Evolutionary conservation across 2,797 vertebrate genomes (phyloP), one percentile per base, ranked within the genome.

Genomic region (Echiichthys vipera): DNA sequence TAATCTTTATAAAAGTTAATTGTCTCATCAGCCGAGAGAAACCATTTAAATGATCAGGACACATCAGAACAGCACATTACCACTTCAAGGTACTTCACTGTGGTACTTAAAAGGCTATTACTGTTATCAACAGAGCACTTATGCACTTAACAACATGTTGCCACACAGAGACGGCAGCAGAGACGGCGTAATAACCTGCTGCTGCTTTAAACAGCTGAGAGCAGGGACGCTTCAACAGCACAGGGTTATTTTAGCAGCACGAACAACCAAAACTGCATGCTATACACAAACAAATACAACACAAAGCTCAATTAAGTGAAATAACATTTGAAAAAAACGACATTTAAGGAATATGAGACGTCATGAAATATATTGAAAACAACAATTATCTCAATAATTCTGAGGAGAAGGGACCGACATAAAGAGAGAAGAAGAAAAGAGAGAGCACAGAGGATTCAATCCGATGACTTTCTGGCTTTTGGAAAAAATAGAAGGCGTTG

Each of bases 81-180:
- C 32, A 13, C 69, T 51, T 71, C 7, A 49, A 62, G 45, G 22
- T 37, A 18, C 78, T 71, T 18, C 15, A 77, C 45, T 7, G 57
- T 15, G 39, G 32, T 5, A 5, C 68, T 84, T 80, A 53, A 36
- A 73, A 53, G 71, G 68, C 69, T 12, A 20, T 78, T 74, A 69
- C 51, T 67, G 74, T 53, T 66, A 72, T 80, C 71, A 77, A 2
- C 50, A 12, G 51, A 70, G 71, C 79, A 18, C 73, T 71, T 27
- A 20, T 14, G 36, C 55, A 62, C 65, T 65, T 53, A 79, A 83
- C 63, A 65, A 63, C 45, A 36, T 20, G 78, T 32, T 59, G 46
- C 55, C 66, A 18, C 49, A 74, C 25, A 55, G 9, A 9, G 30
- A 39, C 64, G 56, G 17, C 57, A 36, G 36, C 65, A 18, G 66